Evolutionary conservation across 2,113 vertebrate genomes (phyloP).

Genomic region (Lanius collurio): DNA sequence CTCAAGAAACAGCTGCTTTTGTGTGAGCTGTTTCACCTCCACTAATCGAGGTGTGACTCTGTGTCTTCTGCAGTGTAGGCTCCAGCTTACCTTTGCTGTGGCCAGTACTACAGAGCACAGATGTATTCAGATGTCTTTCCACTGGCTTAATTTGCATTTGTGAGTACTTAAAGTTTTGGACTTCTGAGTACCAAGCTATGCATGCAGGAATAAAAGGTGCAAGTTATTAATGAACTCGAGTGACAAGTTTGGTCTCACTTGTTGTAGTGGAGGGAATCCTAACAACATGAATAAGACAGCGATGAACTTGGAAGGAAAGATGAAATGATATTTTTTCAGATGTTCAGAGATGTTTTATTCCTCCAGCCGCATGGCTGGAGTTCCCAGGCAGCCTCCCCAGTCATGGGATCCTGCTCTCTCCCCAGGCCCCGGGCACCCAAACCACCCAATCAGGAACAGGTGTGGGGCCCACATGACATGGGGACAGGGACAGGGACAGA

Average conservation of each 20-base stretch:
- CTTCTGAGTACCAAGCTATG: not conserved
- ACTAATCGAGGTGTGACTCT: fast-evolving
- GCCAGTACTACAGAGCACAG: not conserved
- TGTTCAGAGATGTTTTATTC: too few relatives aligned
- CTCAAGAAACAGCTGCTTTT: not conserved
- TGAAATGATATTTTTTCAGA: too few relatives aligned
- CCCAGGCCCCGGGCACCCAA: too few relatives aligned
- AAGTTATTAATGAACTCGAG: not conserved
- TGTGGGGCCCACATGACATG: too few relatives aligned
- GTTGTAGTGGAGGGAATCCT: too few relatives aligned
- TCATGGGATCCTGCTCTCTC: too few relatives aligned
- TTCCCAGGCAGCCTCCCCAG: too few relatives aligned
- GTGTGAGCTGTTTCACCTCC: not conserved
- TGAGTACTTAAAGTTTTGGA: not conserved
- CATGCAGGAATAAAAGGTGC: not conserved
- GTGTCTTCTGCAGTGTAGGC: not conserved
- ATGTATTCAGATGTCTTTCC: not conserved
- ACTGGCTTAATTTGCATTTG: not conserved
- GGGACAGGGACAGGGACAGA: too few relatives aligned
- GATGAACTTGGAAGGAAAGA: too few relatives aligned
- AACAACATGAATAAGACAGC: too few relatives aligned
- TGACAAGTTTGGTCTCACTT: not conserved
- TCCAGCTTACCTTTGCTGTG: not conserved
- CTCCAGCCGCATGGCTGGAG: too few relatives aligned
- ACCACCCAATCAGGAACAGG: too few relatives aligned